A percentile compares a stretch with the other conserved stretches of the same genome.
These are phyloP conservation scores for Dunckerocampus dactyliophorus DNA, from an alignment of 2,113 vertebrate genomes.

Conservation along the genomic window DNA sequence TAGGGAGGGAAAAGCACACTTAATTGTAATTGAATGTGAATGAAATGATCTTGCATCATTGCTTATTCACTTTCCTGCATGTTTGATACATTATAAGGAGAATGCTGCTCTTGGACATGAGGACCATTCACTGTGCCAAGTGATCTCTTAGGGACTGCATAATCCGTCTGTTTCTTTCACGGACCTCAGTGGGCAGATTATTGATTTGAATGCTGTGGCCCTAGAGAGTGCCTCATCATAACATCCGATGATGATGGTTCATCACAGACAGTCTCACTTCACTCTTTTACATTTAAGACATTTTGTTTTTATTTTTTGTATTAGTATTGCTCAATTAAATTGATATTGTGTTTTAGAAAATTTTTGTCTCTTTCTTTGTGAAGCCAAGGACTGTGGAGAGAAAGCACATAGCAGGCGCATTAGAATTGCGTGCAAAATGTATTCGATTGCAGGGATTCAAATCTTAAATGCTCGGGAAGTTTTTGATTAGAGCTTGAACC, in stretches of 20 bases:
- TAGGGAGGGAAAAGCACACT: slow-evolving; percentile 40
- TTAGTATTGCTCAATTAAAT: too few species aligned
- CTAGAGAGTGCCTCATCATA: slow-evolving; percentile 57
- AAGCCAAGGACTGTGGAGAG: too few species aligned
- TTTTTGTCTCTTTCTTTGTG: too few species aligned
- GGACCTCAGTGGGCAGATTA: slow-evolving; percentile 51
- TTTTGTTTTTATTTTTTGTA: too few species aligned
- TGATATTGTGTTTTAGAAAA: too few species aligned
- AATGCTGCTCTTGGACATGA: slow-evolving; percentile 50
- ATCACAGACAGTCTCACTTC: too few species aligned
- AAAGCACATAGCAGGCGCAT: too few species aligned
- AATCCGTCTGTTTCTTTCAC: slow-evolving; percentile 62
- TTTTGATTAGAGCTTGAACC: too few species aligned
- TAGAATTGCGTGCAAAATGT: too few species aligned
- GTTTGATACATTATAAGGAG: slow-evolving; percentile 50
- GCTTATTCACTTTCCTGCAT: slow-evolving; percentile 56
- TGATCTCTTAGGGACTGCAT: slow-evolving; percentile 64
- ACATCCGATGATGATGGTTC: slow-evolving; percentile 44
- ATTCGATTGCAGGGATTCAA: too few species aligned
- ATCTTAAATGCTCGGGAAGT: too few species aligned
- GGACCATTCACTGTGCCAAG: slow-evolving; percentile 66
- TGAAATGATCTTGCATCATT: slow-evolving; percentile 49
- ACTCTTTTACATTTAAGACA: too few species aligned
- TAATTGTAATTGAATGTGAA: slow-evolving; percentile 63
- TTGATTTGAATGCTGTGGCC: slow-evolving; percentile 63